Evolutionary conservation across 2,797 vertebrate genomes (phyloP).

Genomic region (Forpus xanthops): DNA sequence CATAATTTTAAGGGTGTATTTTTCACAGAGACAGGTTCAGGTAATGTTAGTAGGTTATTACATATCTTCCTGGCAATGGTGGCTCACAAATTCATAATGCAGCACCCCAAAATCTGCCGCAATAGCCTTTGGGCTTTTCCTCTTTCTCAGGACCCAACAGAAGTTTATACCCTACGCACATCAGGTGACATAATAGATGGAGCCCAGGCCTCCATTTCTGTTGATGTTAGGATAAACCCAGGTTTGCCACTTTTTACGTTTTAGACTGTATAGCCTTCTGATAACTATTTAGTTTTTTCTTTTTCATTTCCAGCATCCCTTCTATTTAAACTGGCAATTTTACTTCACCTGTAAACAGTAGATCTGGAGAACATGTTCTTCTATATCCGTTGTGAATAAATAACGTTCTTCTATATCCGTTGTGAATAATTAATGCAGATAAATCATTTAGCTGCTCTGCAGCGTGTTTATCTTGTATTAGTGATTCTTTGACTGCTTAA

Average conservation of each 20-base stretch:
- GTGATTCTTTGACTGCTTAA: background rate
- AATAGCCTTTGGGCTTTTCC: background rate
- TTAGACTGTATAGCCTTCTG: background rate
- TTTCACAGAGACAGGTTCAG: background rate
- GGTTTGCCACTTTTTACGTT: background rate
- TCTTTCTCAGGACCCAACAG: background rate
- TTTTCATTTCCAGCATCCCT: background rate
- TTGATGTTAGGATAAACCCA: background rate
- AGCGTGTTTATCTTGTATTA: conserved; percentile 6
- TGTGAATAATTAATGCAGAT: conserved; percentile 21
- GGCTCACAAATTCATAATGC: background rate
- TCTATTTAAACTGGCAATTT: background rate
- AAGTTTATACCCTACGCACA: background rate
- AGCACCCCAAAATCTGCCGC: accelerated
- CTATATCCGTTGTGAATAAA: background rate
- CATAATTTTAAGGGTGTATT: background rate
- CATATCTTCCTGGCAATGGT: background rate
- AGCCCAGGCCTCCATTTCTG: background rate
- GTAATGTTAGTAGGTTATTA: background rate
- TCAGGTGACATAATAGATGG: background rate
- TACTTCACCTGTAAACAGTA: conserved; percentile 1
- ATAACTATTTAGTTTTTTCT: background rate
- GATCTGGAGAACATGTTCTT: background rate
- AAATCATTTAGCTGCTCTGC: background rate
- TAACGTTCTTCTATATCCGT: background rate